These are phyloP conservation scores for Latrodectus geometricus DNA, from an alignment of 1,140 invertebrate species.

Conservation along the genomic window DNA sequence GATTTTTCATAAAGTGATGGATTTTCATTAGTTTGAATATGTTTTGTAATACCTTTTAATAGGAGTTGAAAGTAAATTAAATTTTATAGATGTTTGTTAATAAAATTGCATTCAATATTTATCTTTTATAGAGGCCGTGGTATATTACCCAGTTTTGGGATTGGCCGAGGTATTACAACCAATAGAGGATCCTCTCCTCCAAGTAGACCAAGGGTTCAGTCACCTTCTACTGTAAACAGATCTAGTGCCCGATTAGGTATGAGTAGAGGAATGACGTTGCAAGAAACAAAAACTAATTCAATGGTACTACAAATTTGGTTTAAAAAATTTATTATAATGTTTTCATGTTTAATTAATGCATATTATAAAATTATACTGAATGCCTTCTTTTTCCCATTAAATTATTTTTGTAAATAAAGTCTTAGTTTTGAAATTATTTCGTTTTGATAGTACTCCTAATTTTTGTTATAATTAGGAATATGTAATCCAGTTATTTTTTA, in stretches of 20 bases:
- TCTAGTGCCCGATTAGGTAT: background rate
- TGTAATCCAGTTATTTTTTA: too few species aligned
- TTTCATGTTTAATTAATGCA: too few species aligned
- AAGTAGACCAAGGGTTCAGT: conserved; percentile 14
- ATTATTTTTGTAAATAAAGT: too few species aligned
- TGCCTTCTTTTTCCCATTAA: too few species aligned
- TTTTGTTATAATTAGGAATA: too few species aligned
- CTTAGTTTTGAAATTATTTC: too few species aligned
- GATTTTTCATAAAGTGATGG: too few species aligned
- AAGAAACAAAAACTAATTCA: conserved; percentile 5
- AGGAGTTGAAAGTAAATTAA: background rate
- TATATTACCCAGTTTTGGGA: background rate
- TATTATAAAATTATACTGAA: too few species aligned
- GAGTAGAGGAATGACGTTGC: conserved; percentile 1
- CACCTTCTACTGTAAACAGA: background rate
- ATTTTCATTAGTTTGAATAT: background rate
- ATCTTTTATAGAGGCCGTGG: conserved; percentile 11
- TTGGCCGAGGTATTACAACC: conserved; percentile 3
- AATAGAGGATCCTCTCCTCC: conserved; percentile 17
- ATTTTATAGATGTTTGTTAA: background rate
- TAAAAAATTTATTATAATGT: too few species aligned
- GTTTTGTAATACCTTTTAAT: background rate
- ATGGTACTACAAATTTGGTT: too few species aligned
- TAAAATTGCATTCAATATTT: background rate
- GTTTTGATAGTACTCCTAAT: too few species aligned